Percentiles rank a stretch among this genome's conserved stretches.
These are phyloP conservation scores for Pterostichus madidus DNA, from an alignment of 2,888 invertebrate species.

Conservation along the genomic window DNA sequence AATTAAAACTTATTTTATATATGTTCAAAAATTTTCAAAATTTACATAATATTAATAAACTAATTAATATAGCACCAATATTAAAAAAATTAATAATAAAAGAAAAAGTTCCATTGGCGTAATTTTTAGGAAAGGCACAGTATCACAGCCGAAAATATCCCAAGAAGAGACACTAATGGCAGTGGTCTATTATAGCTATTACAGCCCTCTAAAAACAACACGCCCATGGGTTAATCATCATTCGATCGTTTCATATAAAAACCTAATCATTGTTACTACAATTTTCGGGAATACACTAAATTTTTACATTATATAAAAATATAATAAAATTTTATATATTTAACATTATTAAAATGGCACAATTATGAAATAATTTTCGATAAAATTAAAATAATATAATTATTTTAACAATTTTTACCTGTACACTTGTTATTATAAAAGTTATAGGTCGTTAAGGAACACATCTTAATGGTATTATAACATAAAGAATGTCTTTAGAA, in stretches of 20 bases:
- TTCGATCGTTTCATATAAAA: conserved; percentile 32
- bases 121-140: conserved; percentile 30
- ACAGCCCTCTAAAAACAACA: conserved; percentile 26
- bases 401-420: conserved; percentile 51
- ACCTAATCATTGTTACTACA: conserved; percentile 39
- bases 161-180: conserved; percentile 52
- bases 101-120: conserved; percentile 35
- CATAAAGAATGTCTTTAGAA: conserved; percentile 49
- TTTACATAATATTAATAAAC: conserved; percentile 51
- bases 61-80: conserved; percentile 52
- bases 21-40: conserved; percentile 47
- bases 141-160: conserved; percentile 61
- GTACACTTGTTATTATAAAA: conserved; percentile 42
- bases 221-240: conserved; percentile 31
- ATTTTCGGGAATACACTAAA: conserved; percentile 39
- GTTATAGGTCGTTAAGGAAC: conserved; percentile 50
- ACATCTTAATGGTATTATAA: conserved; percentile 50
- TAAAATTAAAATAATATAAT: conserved; percentile 51
- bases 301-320: conserved; percentile 55
- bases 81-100: conserved; percentile 48
- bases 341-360: conserved; percentile 54
- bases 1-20: conserved; percentile 27
- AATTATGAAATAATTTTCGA: conserved; percentile 53
- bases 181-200: conserved; percentile 64
- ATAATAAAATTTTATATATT: conserved; percentile 56